Evolutionary conservation across 2,797 vertebrate genomes (phyloP).

Genomic region (Typhlichthys subterraneus): DNA sequence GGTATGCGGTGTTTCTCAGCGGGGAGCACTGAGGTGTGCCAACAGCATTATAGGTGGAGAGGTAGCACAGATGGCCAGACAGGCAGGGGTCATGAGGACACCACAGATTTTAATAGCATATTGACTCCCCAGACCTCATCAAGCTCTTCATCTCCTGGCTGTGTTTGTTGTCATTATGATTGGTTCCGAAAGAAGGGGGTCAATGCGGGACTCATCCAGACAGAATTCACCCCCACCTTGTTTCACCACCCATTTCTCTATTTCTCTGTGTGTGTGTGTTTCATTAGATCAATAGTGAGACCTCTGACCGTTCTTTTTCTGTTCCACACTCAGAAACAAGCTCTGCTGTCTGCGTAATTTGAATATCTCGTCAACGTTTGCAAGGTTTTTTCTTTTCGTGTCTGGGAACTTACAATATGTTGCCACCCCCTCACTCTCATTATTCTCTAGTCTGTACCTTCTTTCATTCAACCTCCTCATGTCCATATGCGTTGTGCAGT

Average conservation of each 20-base stretch:
- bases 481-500: not conserved
- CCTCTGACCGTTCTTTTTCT: not conserved
- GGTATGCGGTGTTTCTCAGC: not conserved
- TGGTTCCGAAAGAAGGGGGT: constrained; percentile 46
- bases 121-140: constrained; percentile 59
- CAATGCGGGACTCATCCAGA: constrained; percentile 49
- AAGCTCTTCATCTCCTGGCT: constrained; percentile 30
- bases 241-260: constrained; percentile 22
- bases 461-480: not conserved
- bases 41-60: constrained; percentile 13
- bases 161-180: constrained; percentile 47
- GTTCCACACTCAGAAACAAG: not conserved
- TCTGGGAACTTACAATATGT: not conserved
- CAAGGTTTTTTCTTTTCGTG: not conserved
- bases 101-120: constrained; percentile 55
- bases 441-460: not conserved
- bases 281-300: constrained; percentile 12
- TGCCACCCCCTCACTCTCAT: not conserved
- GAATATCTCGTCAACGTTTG: too few species aligned
- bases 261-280: not conserved
- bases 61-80: constrained; percentile 30
- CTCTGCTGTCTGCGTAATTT: not conserved
- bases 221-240: constrained; percentile 6
- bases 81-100: constrained; percentile 1
- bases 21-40: constrained; percentile 12